A percentile compares a stretch with the other conserved stretches of the same genome.
These are phyloP conservation scores for Suillia variegata DNA, from an alignment of 2,888 invertebrate genomes.

Conservation along the genomic window DNA sequence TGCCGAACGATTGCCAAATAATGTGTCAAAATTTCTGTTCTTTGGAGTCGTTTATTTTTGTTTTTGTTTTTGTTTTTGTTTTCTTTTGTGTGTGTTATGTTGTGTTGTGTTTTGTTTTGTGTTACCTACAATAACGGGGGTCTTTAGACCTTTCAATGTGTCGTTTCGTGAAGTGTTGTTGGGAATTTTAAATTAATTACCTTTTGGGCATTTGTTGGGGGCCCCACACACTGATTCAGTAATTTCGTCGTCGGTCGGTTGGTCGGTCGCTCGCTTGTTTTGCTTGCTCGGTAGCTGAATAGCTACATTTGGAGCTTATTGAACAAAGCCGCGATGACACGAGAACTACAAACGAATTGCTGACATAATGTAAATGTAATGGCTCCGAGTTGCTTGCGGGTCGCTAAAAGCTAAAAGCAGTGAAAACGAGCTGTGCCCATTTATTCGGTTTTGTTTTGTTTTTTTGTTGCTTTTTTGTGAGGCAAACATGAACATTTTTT, in stretches of 20 bases:
- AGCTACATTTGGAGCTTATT: background rate
- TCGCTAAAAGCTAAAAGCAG: no score
- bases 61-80: background rate
- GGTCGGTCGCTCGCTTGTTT: background rate
- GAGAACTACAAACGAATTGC: constrained; percentile 28
- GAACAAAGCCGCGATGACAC: constrained; percentile 25
- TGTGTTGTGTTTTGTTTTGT: no score
- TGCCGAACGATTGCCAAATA: constrained; percentile 31
- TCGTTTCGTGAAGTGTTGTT: constrained; percentile 43
- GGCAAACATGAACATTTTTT: constrained; percentile 50
- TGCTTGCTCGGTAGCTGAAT: background rate
- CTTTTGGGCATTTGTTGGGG: constrained; percentile 29
- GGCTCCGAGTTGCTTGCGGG: constrained; percentile 32
- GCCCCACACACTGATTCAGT: constrained; percentile 44
- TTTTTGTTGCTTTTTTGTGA: background rate
- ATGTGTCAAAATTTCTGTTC: constrained; percentile 28
- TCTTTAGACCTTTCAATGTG: constrained; percentile 50
- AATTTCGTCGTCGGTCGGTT: background rate
- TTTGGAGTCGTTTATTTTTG: background rate
- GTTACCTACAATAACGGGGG: constrained; percentile 34
- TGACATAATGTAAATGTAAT: constrained; percentile 51
- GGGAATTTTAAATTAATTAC: constrained; percentile 51
- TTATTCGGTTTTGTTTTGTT: constrained; percentile 36
- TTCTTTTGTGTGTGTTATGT: no score
- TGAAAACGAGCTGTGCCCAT: constrained; percentile 14